Conservation (phyloP, 92 coral and sea anemone species). For the Zoanthus solanderi region DNA sequence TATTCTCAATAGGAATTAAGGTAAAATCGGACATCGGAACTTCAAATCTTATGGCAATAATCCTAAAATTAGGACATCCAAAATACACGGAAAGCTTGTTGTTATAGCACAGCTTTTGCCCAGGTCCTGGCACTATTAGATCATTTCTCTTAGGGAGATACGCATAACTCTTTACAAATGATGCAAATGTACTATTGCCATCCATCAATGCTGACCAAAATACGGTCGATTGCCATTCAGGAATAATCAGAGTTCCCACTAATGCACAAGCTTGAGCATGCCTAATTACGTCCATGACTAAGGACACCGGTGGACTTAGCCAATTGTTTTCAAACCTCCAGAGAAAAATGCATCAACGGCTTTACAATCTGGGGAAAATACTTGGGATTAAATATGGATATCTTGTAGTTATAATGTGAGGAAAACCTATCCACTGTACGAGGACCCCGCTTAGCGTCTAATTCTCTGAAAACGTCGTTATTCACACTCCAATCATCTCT, state of each 20-base stretch:
- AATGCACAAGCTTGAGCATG: constrained; percentile 27
- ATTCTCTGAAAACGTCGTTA: background rate
- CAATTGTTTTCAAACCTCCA: constrained; percentile 31
- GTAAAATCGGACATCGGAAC: constrained; percentile 16
- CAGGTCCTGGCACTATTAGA: constrained; percentile 26
- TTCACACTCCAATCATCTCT: constrained; percentile 13
- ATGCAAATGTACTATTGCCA: constrained; percentile 14
- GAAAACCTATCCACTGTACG: constrained; percentile 25
- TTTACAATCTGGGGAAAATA: background rate
- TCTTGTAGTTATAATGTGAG: constrained; percentile 10
- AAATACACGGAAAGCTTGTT: constrained; percentile 18
- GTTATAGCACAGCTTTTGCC: constrained; percentile 17
- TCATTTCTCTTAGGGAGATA: constrained; percentile 25
- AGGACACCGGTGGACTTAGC: constrained; percentile 10
- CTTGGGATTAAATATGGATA: constrained; percentile 11
- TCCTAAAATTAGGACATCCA: constrained; percentile 25
- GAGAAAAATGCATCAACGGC: constrained; percentile 9
- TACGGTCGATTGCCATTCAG: constrained; percentile 15
- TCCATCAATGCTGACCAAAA: constrained; percentile 28
- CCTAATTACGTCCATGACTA: constrained; percentile 21
- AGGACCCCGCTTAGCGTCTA: constrained; percentile 11
- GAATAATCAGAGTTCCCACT: constrained; percentile 22
- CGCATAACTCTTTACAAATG: constrained; percentile 7
- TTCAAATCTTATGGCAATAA: constrained; percentile 5
- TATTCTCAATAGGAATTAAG: background rate